Conservation (phyloP, 1,140 invertebrate species). For the Tetramorium alpestre region DNA sequence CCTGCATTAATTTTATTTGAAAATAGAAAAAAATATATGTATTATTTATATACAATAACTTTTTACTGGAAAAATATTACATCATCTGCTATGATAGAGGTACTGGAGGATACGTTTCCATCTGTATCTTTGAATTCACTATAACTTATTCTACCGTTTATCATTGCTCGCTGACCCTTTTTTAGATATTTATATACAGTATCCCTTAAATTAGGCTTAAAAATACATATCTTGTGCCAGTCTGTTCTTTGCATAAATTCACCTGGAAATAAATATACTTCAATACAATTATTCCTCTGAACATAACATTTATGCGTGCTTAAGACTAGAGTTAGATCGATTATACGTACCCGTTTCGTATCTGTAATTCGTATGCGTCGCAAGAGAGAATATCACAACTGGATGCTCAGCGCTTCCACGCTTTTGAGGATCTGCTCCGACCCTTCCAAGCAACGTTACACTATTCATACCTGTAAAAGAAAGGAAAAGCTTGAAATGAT, state of each 20-base stretch:
- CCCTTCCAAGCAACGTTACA: constrained; percentile 94
- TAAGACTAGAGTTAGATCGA: neutral
- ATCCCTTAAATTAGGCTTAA: constrained; percentile 93
- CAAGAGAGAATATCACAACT: constrained; percentile 95
- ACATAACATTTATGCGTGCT: neutral
- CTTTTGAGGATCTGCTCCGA: constrained; percentile 94
- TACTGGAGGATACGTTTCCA: constrained; percentile 90
- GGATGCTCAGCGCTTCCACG: constrained; percentile 93
- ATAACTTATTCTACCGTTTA: constrained; percentile 94
- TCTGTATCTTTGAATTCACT: constrained; percentile 93
- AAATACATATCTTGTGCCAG: constrained; percentile 96
- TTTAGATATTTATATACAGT: constrained; percentile 91
- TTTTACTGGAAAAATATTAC: constrained; percentile 90
- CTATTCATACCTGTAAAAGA: constrained; percentile 91
- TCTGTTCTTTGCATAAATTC: constrained; percentile 94
- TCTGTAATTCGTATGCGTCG: constrained; percentile 95
- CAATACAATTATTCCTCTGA: neutral
- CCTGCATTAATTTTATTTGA: constrained; percentile 16
- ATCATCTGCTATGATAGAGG: constrained; percentile 94
- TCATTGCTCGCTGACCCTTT: constrained; percentile 94
- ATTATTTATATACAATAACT: constrained; percentile 10
- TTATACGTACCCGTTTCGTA: constrained; percentile 84
- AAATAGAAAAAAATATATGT: neutral
- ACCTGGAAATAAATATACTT: constrained; percentile 85
- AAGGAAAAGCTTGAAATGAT: neutral